phyloP scores from a whole-genome alignment of 2,113 vertebrate species.

The Triplophysa dalaica region DNA sequence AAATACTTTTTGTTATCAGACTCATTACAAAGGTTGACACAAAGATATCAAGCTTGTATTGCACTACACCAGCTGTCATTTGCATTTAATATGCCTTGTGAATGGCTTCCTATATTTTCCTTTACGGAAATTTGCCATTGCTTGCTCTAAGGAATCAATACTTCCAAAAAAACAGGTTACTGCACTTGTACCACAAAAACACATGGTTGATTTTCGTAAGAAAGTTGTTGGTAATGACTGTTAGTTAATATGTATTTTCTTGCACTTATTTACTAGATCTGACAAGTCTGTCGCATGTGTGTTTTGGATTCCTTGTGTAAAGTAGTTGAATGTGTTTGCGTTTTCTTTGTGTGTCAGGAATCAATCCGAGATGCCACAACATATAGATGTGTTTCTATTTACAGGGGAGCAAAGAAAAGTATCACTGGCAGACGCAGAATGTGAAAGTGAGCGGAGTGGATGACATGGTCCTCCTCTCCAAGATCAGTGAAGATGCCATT shows the following conservation, averaged over 20 bases:
- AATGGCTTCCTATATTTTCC: background rate
- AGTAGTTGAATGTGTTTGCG: background rate
- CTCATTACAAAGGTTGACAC: background rate
- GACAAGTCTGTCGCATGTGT: background rate
- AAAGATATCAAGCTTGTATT: too few species aligned
- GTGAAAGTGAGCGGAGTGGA: slow-evolving; percentile 82
- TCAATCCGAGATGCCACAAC: background rate
- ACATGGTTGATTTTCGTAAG: too few species aligned
- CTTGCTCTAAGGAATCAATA: too few species aligned
- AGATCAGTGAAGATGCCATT: slow-evolving; percentile 83
- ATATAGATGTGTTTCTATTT: background rate
- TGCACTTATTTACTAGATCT: slow-evolving; percentile 22
- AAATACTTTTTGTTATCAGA: background rate
- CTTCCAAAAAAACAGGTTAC: too few species aligned
- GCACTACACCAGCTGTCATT: too few species aligned
- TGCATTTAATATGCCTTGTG: too few species aligned
- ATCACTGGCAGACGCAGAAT: slow-evolving; percentile 84
- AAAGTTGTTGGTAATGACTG: background rate
- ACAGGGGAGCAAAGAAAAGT: slow-evolving; percentile 82
- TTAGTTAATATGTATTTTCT: slow-evolving; percentile 17
- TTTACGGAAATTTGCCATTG: too few species aligned
- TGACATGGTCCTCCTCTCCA: slow-evolving; percentile 83
- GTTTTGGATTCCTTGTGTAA: background rate
- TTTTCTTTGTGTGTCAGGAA: background rate
- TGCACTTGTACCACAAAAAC: too few species aligned